Evolutionary conservation across 37 sponge, comb jelly and placozoan species (phyloP), one percentile per base, ranked within the genome.

Genomic region (Oscarella lobularis): DNA sequence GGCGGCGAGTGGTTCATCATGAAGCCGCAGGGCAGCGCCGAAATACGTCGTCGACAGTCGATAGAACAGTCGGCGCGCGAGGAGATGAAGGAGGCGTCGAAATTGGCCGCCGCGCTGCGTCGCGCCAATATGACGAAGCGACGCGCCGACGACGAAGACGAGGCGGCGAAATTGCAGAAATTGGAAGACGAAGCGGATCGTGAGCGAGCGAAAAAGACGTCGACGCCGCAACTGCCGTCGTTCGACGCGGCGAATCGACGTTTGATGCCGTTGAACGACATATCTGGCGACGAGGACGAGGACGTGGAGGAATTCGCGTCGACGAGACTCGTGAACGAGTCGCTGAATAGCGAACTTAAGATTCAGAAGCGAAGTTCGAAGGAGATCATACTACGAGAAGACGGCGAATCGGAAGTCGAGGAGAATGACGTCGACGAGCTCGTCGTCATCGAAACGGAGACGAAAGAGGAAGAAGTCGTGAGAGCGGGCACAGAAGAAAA

Each of bases 301-400:
- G 60, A 20, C 20, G 60, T 48, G 9, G 60, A 48, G 20, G 14
- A 9, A 27, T 48, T 48, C 20, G 14, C 40, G 3, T 31, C 9
- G 40, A 40, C 54, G 20, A 0, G 1, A 39, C 31, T 33, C 3
- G 39, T 37, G 2, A 0, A 39, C 66, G 39, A 81, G 76, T 75
- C 66, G 37, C 6, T 55, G 33, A 37, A 39, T 37, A 1, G 48
- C 35, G 76, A 67, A 1, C 37, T 39, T 1, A 73, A 60, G 2
- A 3, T 3, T 66, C 0, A 66, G 41, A 27, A 71, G 38, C 1
- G 27, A 40, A 39, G 6, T 78, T 66, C 6, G 3, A 40, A 38
- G 54, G 77, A 48, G 37, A 39, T 31, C 2, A 37, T 67, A 38
- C 77, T 1, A 6, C 67, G n/a, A 76, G 77, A 39, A 40, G 55